Conservation (phyloP, 2,888 invertebrate genomes). For the Melanostoma mellinum region DNA sequence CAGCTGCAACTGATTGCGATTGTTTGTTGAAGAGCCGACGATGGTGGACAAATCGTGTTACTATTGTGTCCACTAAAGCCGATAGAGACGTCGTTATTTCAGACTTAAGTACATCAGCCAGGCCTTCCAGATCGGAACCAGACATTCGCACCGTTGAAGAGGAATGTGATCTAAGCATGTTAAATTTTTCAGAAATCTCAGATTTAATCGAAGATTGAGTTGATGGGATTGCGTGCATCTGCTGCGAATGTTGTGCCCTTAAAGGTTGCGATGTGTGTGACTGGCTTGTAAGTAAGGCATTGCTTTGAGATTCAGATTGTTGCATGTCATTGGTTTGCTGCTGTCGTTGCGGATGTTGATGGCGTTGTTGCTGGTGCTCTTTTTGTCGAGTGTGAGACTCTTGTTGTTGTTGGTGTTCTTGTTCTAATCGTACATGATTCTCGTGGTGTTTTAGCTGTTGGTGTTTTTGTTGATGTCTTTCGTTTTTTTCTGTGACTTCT, state of each 20-base stretch:
- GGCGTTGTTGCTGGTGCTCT: constrained; percentile 78
- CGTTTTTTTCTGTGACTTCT: constrained; percentile 85
- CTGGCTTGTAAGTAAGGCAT: constrained; percentile 6
- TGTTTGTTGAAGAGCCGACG: constrained; percentile 89
- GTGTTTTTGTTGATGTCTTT: constrained; percentile 83
- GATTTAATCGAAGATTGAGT: constrained; percentile 83
- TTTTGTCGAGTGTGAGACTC: constrained; percentile 72
- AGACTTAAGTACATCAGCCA: constrained; percentile 95
- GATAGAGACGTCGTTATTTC: constrained; percentile 93
- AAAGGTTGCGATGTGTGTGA: constrained; percentile 78
- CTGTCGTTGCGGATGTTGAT: constrained; percentile 79
- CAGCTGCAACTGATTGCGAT: constrained; percentile 89
- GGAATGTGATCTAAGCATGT: constrained; percentile 88
- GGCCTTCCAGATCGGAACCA: constrained; percentile 91
- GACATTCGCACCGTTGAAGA: constrained; percentile 87
- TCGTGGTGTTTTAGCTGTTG: constrained; percentile 83
- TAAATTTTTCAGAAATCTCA: constrained; percentile 90
- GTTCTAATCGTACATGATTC: constrained; percentile 82
- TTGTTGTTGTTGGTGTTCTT: constrained; percentile 80
- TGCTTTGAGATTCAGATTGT: constrained; percentile 47
- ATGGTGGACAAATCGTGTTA: constrained; percentile 92
- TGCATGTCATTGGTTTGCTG: constrained; percentile 79
- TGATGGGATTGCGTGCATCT: constrained; percentile 73
- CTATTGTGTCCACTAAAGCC: constrained; percentile 93
- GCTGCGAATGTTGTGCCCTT: constrained; percentile 76